Conservation (phyloP, 2,113 vertebrate species). For the Trachemys scripta region DNA sequence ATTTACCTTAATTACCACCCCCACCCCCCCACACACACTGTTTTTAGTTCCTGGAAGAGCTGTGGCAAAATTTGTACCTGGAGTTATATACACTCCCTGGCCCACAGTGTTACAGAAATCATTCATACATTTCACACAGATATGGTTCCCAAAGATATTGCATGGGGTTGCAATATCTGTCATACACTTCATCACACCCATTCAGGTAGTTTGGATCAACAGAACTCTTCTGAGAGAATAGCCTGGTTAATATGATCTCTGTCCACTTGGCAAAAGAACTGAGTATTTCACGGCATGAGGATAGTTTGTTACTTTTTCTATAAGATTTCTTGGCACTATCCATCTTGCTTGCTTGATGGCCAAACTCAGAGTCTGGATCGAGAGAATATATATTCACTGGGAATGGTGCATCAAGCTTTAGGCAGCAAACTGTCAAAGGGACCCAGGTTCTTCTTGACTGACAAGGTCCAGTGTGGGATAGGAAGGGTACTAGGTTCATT, state of each 20-base stretch:
- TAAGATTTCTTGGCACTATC: accelerated
- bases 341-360: background rate
- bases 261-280: background rate
- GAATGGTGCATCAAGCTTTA: background rate
- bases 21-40: no score
- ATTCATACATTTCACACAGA: background rate
- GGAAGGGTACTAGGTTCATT: background rate
- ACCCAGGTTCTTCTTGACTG: background rate
- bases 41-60: no score
- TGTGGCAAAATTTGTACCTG: no score
- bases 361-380: background rate
- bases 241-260: background rate
- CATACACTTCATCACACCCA: background rate
- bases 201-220: background rate
- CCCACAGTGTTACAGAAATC: background rate
- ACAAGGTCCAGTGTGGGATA: background rate
- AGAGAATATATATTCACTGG: background rate
- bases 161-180: background rate
- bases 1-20: no score
- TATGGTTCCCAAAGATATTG: background rate
- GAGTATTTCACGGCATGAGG: background rate
- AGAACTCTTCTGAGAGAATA: background rate
- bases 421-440: background rate
- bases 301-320: background rate
- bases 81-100: background rate